These are phyloP conservation scores for Operophtera brumata DNA, from an alignment of 2,888 invertebrate species.

Conservation along the genomic window DNA sequence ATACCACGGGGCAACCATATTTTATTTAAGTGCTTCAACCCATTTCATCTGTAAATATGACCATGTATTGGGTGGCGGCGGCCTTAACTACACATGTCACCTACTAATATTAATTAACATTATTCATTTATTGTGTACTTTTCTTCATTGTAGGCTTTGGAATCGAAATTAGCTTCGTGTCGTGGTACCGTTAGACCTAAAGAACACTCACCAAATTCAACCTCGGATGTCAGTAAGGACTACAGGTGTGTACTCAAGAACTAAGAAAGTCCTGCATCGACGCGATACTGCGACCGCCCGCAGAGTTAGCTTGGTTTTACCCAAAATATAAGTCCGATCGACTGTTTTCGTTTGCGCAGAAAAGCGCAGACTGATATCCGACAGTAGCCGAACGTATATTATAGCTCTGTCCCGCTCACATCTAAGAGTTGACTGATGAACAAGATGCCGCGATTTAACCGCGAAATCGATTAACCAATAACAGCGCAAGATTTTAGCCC, in stretches of 20 bases:
- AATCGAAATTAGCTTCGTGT: constrained; percentile 85
- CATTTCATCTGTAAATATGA: constrained; percentile 18
- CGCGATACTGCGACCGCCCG: constrained; percentile 30
- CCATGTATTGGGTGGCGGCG: constrained; percentile 43
- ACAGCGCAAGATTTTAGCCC: too few species aligned
- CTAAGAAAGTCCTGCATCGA: constrained; percentile 42
- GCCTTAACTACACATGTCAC: constrained; percentile 51
- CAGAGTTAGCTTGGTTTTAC: constrained; percentile 38
- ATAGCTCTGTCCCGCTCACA: too few species aligned
- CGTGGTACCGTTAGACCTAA: constrained; percentile 80
- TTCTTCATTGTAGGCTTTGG: constrained; percentile 84
- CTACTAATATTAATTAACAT: constrained; percentile 70
- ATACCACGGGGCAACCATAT: neutral
- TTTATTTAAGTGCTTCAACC: constrained; percentile 4
- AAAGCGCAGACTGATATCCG: too few species aligned
- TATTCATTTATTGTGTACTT: constrained; percentile 74
- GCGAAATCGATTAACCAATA: too few species aligned
- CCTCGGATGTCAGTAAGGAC: constrained; percentile 78
- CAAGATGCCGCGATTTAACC: too few species aligned
- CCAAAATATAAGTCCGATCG: too few species aligned
- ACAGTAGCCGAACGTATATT: too few species aligned
- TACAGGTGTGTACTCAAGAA: constrained; percentile 81
- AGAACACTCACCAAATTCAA: constrained; percentile 76
- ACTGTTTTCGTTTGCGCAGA: too few species aligned
- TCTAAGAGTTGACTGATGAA: too few species aligned